These are phyloP conservation scores for Paradoxurus hermaphroditus DNA, from an alignment of 2,113 vertebrate genomes.

Conservation along the genomic window DNA sequence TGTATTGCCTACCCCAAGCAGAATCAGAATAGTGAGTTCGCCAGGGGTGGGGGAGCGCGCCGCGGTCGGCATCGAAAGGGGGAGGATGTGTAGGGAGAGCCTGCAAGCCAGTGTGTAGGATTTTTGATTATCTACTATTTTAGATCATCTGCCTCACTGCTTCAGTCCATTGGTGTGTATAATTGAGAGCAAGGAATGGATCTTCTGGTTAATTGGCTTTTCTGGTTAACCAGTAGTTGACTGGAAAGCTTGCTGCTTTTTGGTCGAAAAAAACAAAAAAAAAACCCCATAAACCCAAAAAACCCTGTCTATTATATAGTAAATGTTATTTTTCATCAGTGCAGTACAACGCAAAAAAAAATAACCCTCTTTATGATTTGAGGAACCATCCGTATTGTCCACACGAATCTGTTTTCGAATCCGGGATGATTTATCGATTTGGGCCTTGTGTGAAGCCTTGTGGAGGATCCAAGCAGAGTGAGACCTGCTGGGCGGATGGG, in stretches of 20 bases:
- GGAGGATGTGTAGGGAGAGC: background rate
- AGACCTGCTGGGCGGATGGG: background rate
- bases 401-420: background rate
- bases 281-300: background rate
- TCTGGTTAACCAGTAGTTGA: constrained; percentile 59
- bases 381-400: background rate
- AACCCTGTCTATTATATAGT: background rate
- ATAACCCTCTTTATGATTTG: background rate
- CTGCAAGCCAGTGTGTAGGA: background rate
- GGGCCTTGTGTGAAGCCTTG: background rate
- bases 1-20: background rate
- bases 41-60: background rate
- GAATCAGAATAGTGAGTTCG: constrained; percentile 9
- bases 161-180: constrained; percentile 52
- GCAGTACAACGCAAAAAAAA: background rate
- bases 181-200: constrained; percentile 64
- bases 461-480: background rate
- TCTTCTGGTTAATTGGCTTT: constrained; percentile 65
- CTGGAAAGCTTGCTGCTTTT: constrained; percentile 1
- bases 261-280: background rate
- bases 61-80: background rate
- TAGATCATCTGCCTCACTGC: constrained; percentile 60
- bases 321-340: background rate
- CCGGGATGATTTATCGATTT: background rate
- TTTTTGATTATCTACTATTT: constrained; percentile 64